Conservation (phyloP, 1,140 invertebrate genomes). For the Marisa cornuarietis region DNA sequence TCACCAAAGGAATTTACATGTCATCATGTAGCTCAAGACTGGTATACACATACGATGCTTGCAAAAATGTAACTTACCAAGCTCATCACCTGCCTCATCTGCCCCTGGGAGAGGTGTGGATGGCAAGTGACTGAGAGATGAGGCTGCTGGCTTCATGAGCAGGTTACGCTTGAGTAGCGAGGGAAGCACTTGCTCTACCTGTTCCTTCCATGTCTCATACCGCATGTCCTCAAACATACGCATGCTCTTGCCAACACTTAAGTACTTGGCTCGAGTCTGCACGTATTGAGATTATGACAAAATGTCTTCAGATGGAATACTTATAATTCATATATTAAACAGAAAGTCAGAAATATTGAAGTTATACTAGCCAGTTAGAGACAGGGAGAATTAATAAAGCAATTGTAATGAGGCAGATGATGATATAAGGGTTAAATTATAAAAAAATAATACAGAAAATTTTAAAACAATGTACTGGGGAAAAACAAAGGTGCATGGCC, state of each 20-base stretch:
- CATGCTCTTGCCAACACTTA: conserved; percentile 78
- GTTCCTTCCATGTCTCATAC: conserved; percentile 62
- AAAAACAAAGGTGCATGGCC: no score
- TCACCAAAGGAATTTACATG: no score
- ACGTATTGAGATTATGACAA: conserved; percentile 36
- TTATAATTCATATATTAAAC: not conserved
- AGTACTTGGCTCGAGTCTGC: conserved; percentile 80
- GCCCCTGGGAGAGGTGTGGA: not conserved
- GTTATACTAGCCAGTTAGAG: no score
- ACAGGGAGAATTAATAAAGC: no score
- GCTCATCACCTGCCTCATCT: conserved; percentile 12
- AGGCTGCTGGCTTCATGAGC: conserved; percentile 48
- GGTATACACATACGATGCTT: no score
- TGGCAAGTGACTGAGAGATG: conserved; percentile 8
- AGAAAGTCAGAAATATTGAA: no score
- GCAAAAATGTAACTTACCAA: conserved; percentile 5
- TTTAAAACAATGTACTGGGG: no score
- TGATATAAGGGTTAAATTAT: no score
- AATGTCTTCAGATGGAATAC: not conserved
- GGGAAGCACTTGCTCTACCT: conserved; percentile 60
- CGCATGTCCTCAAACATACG: conserved; percentile 77
- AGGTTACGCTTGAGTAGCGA: conserved; percentile 62
- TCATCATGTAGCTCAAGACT: no score
- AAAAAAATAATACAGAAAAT: no score
- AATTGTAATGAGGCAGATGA: no score